Percentiles rank a stretch among this genome's conserved stretches.
These are phyloP conservation scores for Rafetus swinhoei DNA, from an alignment of 2,113 vertebrate genomes.

Conservation along the genomic window DNA sequence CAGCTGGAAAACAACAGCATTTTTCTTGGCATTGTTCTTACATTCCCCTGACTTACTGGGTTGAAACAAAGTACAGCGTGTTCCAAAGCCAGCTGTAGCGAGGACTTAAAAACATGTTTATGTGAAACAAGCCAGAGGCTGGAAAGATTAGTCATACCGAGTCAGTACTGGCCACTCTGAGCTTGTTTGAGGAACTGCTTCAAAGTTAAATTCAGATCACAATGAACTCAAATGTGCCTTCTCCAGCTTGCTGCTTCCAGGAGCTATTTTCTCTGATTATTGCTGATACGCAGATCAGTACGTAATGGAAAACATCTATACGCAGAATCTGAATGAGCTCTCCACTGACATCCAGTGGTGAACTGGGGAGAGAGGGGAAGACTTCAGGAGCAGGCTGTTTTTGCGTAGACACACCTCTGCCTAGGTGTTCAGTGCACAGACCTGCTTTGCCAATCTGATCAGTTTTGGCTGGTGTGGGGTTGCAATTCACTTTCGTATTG, in stretches of 20 bases:
- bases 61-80: constrained; percentile 48
- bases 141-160: not conserved
- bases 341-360: not conserved
- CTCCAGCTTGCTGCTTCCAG: not conserved
- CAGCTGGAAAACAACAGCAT: not conserved
- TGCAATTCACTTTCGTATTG: not conserved
- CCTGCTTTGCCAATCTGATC: not conserved
- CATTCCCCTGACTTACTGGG: constrained; percentile 21
- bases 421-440: not conserved
- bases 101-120: constrained; percentile 73
- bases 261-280: not conserved
- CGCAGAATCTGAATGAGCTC: not conserved
- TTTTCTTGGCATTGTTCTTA: constrained; percentile 18
- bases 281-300: not conserved
- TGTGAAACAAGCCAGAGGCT: constrained; percentile 17
- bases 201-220: constrained; percentile 42
- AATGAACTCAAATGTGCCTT: not conserved
- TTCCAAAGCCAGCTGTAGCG: constrained; percentile 38
- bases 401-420: not conserved
- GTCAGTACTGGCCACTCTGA: not conserved
- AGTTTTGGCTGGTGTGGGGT: not conserved
- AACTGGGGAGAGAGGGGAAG: not conserved
- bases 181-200: not conserved
- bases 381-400: not conserved
- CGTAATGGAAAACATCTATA: not conserved